Percentiles rank a stretch among this genome's conserved stretches.
Evolutionary conservation across 2,797 vertebrate genomes (phyloP).

Genomic region (Enteromius viviparus): DNA sequence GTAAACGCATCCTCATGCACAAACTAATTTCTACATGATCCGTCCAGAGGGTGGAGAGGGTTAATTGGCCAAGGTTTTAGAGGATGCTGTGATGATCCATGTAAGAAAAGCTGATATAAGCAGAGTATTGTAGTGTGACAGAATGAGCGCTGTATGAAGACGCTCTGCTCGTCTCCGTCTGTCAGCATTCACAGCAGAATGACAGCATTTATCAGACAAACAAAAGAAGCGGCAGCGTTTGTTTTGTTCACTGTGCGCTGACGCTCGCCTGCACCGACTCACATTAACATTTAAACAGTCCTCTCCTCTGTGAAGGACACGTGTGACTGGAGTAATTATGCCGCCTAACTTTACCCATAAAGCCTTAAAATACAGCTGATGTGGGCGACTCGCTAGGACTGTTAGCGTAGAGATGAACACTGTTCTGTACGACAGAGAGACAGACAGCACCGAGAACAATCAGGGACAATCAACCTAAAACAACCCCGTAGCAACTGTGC

Average conservation of each 20-base stretch:
- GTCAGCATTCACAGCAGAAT: constrained; percentile 6
- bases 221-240: neutral
- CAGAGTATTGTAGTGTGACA: neutral
- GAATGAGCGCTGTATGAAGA: neutral
- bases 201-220: constrained; percentile 11
- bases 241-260: neutral
- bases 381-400: neutral
- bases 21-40: neutral
- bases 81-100: neutral
- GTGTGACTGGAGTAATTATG: constrained; percentile 2
- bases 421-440: neutral
- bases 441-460: neutral
- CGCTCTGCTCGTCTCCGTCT: neutral
- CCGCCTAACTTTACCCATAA: neutral
- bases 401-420: neutral
- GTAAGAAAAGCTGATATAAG: neutral
- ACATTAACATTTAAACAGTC: constrained; percentile 5
- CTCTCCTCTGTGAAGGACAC: neutral
- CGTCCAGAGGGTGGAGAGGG: neutral
- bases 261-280: neutral
- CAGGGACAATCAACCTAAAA: neutral
- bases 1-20: neutral
- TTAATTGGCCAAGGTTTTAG: neutral
- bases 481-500: no score
- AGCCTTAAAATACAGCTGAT: neutral